Evolutionary conservation across 2,888 invertebrate genomes (phyloP), one percentile per base, ranked within the genome.

Genomic region (Pandemis corylana): DNA sequence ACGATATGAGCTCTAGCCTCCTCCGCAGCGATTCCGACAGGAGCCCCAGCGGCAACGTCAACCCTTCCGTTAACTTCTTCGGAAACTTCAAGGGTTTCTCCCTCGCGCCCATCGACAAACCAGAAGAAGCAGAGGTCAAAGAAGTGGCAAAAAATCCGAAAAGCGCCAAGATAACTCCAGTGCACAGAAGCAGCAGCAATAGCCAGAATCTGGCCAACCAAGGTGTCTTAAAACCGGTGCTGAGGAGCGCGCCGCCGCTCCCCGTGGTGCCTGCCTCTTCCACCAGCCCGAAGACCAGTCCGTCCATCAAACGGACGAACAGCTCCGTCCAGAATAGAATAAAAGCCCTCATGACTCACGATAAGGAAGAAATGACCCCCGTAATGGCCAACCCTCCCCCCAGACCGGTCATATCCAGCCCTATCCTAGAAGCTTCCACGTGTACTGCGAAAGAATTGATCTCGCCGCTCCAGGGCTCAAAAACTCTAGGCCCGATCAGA

Each of bases 61-160:
- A 93, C 79, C 93, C 95, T 64, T 86, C 95, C 49, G 90, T 95
- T 76, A 96, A 96, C 82, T 96, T 98, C 90, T 97, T 97, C 87
- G 98, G 98, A 0, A 97, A 97, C 83, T 98, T 97, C 91, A 97
- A 97, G 89, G 98, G 98, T 0, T 98, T 98, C 89, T 96, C 97
- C 0, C 94, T 98, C 63, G 95, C 96, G 0, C 97, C 97, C 0
- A 92, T 96, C 0, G 95, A 95, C 51, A 94, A 93, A 81, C 90
- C 75, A n/a, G 77, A 79, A 10, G 69, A 68, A 12, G 67, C 76
- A 0, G 72, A 51, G 63, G 77, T 51, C 41, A 71, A 36, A 71
- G 85, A 86, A 42, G 80, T 79, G 13, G 76, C 84, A 0, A 79
- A 82, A 2, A 85, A 79, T 41, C 42, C 46, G 9, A 92, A 91